Evolutionary conservation across 2,888 invertebrate species (phyloP).

Genomic region (Volucella zonaria): DNA sequence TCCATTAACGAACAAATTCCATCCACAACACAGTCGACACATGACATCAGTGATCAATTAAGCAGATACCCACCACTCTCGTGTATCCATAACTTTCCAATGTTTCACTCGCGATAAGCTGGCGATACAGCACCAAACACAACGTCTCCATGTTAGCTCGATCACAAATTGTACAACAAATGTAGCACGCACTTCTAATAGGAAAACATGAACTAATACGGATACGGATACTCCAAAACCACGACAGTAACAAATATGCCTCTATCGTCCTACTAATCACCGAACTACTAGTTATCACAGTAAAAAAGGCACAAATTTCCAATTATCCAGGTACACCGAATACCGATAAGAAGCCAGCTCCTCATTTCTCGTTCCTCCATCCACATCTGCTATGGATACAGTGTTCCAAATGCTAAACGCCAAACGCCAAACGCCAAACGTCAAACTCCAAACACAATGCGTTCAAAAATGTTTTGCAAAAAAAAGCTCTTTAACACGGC

Average conservation of each 20-base stretch:
- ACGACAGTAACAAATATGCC: constrained; percentile 39
- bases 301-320: constrained; percentile 66
- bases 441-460: constrained; percentile 41
- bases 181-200: constrained; percentile 64
- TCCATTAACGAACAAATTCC: constrained; percentile 70
- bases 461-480: constrained; percentile 61
- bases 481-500: constrained; percentile 52
- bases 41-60: constrained; percentile 71
- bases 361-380: constrained; percentile 12
- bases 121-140: constrained; percentile 39
- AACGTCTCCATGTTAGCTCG: constrained; percentile 59
- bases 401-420: background rate
- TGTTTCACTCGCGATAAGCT: constrained; percentile 67
- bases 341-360: constrained; percentile 49
- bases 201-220: constrained; percentile 62
- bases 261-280: constrained; percentile 40
- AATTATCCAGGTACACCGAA: constrained; percentile 67
- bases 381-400: constrained; percentile 6
- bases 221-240: constrained; percentile 39
- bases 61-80: constrained; percentile 54
- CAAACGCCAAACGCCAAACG: background rate
- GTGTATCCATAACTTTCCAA: constrained; percentile 69
- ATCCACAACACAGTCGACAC: constrained; percentile 52
- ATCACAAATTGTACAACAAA: constrained; percentile 63
- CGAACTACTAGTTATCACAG: constrained; percentile 43